These are phyloP conservation scores for Yponomeuta malinellus DNA, from an alignment of 2,888 invertebrate species.

Conservation along the genomic window DNA sequence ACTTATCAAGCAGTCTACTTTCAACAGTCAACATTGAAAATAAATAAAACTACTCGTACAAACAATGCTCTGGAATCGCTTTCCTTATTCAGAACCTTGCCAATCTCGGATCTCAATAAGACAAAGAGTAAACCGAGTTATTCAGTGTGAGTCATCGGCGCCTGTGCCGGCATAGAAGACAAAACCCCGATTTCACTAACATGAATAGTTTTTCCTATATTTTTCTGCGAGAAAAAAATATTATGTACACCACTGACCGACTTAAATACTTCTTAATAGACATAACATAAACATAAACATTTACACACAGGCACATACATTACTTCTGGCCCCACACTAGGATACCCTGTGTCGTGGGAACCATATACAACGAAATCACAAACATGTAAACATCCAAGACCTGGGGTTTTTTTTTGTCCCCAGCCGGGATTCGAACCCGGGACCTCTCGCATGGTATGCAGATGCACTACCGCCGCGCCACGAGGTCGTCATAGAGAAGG, in stretches of 20 bases:
- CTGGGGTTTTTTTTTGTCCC: too few species aligned
- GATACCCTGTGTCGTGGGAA: too few species aligned
- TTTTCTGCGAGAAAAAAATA: not conserved
- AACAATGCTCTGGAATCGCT: not conserved
- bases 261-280: not conserved
- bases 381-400: too few species aligned
- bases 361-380: too few species aligned
- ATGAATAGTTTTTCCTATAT: not conserved
- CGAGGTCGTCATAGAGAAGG: not conserved
- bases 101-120: not conserved
- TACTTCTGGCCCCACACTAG: too few species aligned
- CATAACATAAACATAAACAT: too few species aligned
- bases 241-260: not conserved
- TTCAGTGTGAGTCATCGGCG: conserved; percentile 57
- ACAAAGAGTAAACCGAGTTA: conserved; percentile 28
- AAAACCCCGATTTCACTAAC: not conserved
- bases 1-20: too few species aligned
- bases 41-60: not conserved
- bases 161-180: conserved; percentile 16
- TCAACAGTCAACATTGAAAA: too few species aligned
- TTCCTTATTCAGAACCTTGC: conserved; percentile 7
- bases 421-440: too few species aligned
- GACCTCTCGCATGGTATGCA: too few species aligned
- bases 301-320: too few species aligned
- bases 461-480: too few species aligned